phyloP scores from a whole-genome alignment of 2,797 vertebrate genomes.

The Borostomias antarcticus region DNA sequence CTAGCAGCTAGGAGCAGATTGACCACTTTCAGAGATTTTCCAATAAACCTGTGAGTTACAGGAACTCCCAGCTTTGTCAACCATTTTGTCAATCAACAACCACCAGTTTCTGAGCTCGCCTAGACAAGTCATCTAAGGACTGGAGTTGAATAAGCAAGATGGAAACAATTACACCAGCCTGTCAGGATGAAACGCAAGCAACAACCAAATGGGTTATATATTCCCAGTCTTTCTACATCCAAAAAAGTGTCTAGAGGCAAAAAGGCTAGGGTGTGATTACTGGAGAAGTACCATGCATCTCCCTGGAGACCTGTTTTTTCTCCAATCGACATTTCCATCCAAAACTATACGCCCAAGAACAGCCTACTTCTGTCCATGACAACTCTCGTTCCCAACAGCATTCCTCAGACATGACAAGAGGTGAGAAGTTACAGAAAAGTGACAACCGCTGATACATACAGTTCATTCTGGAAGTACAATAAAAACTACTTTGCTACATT shows the following conservation, averaged over 20 bases:
- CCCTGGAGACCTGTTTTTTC: conserved; percentile 7
- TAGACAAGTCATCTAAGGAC: too few species aligned
- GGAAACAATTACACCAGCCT: too few species aligned
- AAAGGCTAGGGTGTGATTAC: background rate
- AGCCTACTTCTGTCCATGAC: conserved; percentile 7
- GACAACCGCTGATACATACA: conserved; percentile 60
- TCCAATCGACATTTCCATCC: background rate
- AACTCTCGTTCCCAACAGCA: conserved; percentile 8
- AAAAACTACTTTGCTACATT: conserved; percentile 64
- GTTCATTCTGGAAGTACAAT: conserved; percentile 60
- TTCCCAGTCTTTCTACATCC: background rate
- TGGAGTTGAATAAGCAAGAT: too few species aligned
- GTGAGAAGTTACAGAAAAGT: conserved; percentile 44
- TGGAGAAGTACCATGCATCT: background rate
- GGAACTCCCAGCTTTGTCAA: conserved; percentile 64
- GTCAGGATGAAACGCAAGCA: too few species aligned
- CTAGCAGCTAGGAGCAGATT: conserved; percentile 62
- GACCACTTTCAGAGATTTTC: background rate
- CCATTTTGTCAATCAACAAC: conserved; percentile 19
- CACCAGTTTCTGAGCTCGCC: too few species aligned
- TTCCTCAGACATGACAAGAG: conserved; percentile 2
- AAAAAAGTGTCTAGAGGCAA: background rate
- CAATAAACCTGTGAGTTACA: conserved; percentile 22
- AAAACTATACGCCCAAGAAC: conserved; percentile 8
- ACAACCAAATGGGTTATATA: background rate